These are phyloP conservation scores for Euglossa dilemma DNA, from an alignment of 1,140 invertebrate genomes.

Conservation along the genomic window DNA sequence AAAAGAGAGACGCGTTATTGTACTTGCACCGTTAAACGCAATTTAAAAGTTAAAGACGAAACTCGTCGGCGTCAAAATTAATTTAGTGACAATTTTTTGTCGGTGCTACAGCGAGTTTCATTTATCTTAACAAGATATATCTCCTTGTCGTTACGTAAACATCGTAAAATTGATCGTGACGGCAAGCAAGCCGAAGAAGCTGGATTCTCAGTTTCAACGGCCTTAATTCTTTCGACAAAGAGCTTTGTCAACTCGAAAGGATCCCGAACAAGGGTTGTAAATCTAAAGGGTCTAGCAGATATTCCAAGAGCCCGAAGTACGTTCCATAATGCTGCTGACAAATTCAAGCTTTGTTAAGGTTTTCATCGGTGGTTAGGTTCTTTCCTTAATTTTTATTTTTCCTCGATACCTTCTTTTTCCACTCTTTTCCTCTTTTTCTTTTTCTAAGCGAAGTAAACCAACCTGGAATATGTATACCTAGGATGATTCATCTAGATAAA, in stretches of 20 bases:
- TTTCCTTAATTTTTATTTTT: not conserved
- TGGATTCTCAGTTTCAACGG: constrained; percentile 32
- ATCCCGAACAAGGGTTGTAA: constrained; percentile 15
- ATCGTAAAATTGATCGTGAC: constrained; percentile 36
- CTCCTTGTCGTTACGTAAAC: constrained; percentile 14
- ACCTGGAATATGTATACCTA: too few species aligned
- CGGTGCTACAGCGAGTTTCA: not conserved
- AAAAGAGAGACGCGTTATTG: not conserved
- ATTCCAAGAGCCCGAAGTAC: not conserved
- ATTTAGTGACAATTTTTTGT: not conserved
- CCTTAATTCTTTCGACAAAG: constrained; percentile 36
- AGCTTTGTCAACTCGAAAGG: constrained; percentile 21
- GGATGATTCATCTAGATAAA: too few species aligned
- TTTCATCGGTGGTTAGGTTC: not conserved
- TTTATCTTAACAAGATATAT: constrained; percentile 9
- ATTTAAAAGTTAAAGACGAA: not conserved
- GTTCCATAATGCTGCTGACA: not conserved
- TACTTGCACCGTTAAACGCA: not conserved
- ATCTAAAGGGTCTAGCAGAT: constrained; percentile 19
- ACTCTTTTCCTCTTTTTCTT: too few species aligned
- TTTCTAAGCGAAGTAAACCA: not conserved
- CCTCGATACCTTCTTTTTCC: not conserved
- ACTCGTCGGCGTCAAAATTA: not conserved
- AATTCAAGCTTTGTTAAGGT: not conserved
- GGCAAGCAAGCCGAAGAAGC: not conserved